These are phyloP conservation scores for Austrolebias charrua DNA, from an alignment of 2,797 vertebrate species.

Conservation along the genomic window DNA sequence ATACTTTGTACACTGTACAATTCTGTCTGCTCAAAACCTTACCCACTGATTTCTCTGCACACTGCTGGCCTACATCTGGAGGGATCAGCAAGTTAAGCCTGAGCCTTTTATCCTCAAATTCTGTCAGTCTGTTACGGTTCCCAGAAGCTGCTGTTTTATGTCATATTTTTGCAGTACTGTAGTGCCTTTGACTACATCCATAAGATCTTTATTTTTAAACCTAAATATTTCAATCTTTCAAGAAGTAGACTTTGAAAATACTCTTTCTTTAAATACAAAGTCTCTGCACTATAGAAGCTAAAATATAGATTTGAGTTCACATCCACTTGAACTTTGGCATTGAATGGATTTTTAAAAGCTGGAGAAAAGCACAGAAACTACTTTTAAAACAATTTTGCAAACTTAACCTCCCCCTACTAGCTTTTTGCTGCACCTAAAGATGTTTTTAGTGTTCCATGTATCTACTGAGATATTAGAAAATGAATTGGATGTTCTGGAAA, in stretches of 20 bases:
- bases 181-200: conserved; percentile 4
- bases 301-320: too few species aligned
- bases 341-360: background rate
- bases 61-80: conserved; percentile 70
- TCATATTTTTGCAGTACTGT: conserved; percentile 15
- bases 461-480: too few species aligned
- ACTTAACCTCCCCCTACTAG: background rate
- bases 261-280: background rate
- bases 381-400: background rate
- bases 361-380: background rate
- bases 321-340: background rate
- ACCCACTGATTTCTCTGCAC: conserved; percentile 30
- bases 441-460: background rate
- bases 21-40: conserved; percentile 19
- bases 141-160: conserved; percentile 60
- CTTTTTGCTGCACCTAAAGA: background rate
- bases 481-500: too few species aligned
- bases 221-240: background rate
- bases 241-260: conserved; percentile 4
- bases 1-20: background rate
- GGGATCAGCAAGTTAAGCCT: conserved; percentile 74
- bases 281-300: too few species aligned
- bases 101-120: conserved; percentile 71
- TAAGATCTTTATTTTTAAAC: background rate
- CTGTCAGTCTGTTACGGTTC: conserved; percentile 66